phyloP scores from a whole-genome alignment of 2,797 vertebrate species.

The Odontamblyopus lacepedii region DNA sequence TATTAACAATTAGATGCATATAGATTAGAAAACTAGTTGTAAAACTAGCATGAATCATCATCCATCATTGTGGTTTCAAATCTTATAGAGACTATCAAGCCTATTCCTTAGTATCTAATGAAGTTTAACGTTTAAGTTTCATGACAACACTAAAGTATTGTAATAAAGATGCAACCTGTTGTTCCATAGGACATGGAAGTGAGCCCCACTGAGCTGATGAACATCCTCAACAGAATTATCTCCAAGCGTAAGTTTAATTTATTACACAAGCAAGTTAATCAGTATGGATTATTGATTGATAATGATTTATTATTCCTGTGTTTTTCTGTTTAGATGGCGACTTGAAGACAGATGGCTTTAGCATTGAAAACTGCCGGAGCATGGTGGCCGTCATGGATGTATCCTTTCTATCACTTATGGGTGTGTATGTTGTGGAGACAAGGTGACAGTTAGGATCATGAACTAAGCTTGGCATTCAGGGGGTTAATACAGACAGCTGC shows the following conservation, averaged over 20 bases:
- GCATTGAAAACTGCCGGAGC: constrained; percentile 92
- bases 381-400: constrained; percentile 98
- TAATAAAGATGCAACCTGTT: neutral
- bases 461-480: neutral
- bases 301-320: constrained; percentile 1
- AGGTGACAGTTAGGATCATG: neutral
- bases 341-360: constrained; percentile 89
- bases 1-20: no score
- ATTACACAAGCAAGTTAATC: neutral
- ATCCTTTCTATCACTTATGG: constrained; percentile 74
- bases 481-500: neutral
- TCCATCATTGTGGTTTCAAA: no score
- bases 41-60: no score
- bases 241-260: constrained; percentile 79
- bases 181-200: constrained; percentile 89
- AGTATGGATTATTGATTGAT: neutral
- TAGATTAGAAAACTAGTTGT: no score
- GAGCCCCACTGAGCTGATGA: constrained; percentile 86
- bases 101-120: no score
- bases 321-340: constrained; percentile 76
- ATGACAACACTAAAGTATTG: no score
- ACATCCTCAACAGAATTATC: constrained; percentile 92
- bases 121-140: no score
- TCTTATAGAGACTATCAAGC: no score
- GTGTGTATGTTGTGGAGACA: constrained; percentile 5